Base-by-base conservation (phyloP, 2,888 invertebrate species). In the Ennomos quercinarius region DNA sequence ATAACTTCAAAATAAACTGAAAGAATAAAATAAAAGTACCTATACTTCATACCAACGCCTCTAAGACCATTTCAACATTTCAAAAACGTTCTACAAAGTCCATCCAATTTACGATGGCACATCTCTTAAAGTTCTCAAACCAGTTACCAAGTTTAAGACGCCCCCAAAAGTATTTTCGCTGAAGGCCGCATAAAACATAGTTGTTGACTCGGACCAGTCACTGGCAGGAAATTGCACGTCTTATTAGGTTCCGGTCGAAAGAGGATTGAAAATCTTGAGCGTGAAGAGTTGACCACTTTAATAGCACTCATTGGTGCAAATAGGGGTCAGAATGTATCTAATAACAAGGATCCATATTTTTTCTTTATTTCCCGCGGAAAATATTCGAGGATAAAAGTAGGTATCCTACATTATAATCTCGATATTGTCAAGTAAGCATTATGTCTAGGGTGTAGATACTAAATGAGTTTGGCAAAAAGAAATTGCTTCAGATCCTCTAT, bases 181-280 rank as follows among this genome's bases (percentile, higher is more conserved):
- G 70, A 70, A 75, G 78, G 76, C 72, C 80, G 75, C 73, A 79
- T 80, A 79, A 82, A 82, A 77, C 73, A 74, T 73, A 77, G 79
- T 77, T 84, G 84, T 87, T 84, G 81, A 87, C 86, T 81, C 70
- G 77, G 46, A 12, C 36, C 45, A 45, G 53, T 63, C 77, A 73
- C 72, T 73, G 73, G 79, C 80, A 86, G 91, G 91, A 91, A 87
- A 91, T 91, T 91, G 89, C 88, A 85, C 60, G 73, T 71, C 86
- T 90, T 89, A 90, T 90, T 87, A 87, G 81, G 81, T 87, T 89
- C 89, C 87, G 85, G 83, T 63, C 72, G 69, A 73, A 68, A 58
- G 68, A 71, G 84, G 80, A 88, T 88, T 87, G 85, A 83, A 84
- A 80, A 77, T 80, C 75, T 75, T 71, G 66, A 73, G 73, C 76